Evolutionary conservation across 2,888 invertebrate species (phyloP), one percentile per base, ranked within the genome.

Genomic region (Cantharis lateralis): DNA sequence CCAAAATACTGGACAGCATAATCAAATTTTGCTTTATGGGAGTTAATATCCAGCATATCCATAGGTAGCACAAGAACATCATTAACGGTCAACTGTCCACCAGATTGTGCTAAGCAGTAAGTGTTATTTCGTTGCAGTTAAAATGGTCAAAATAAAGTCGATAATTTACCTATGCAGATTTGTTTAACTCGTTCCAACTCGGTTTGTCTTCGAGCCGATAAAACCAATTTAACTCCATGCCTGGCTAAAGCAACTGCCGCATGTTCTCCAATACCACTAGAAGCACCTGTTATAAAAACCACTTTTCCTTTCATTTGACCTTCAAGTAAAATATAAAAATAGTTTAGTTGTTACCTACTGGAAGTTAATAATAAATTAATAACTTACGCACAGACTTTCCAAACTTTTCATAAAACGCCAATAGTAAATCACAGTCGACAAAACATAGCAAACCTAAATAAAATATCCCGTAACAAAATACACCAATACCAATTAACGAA

Each of bases 231-330:
- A 2, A 92, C 93, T 7, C 93, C 93, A 83, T 89, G 89, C 82
- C 90, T 90, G 0, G 95, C 93, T 70, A 95, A 87, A 16, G 91
- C 90, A 79, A 94, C 90, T 0, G 95, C 95, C 68, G 95, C 88
- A 79, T 91, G 87, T 87, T 94, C 94, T 2, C 96, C 96, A 79
- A 96, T 95, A 13, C 96, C 96, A 88, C 94, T 94, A 0, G 95
- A 95, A 0, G 95, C 95, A 63, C 96, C 96, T 1, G 95, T 95
- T 81, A 96, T 93, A 93, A 96, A 96, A 1, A 95, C 92, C 3
- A 95, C 95, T 87, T 95, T 92, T 0, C 93, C 84, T 66, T 80
- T 81, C 68, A 84, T 71, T 24, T 78, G 76, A 70, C 78, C 83
- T 83, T 32, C 64, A 71, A 48, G 10, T 15, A 66, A 32, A 68